Evolutionary conservation across 2,113 vertebrate species (phyloP).

Genomic region (Oophaga pumilio): DNA sequence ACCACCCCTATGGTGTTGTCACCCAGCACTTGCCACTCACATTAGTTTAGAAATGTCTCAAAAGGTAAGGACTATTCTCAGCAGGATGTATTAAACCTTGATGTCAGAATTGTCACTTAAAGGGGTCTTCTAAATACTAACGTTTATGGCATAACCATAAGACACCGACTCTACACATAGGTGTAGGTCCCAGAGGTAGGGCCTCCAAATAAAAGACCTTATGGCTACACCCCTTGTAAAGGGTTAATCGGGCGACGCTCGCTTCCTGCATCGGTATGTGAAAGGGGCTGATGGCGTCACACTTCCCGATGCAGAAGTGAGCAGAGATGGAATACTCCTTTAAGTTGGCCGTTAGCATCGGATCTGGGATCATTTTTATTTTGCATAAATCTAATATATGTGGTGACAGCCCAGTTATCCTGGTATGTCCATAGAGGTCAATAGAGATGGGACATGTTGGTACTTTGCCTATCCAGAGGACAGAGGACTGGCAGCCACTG

Average conservation of each 20-base stretch:
- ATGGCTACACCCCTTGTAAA: too few relatives aligned
- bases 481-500: background rate
- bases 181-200: too few relatives aligned
- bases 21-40: background rate
- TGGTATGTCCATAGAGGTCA: background rate
- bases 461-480: background rate
- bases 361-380: too few relatives aligned
- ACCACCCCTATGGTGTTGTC: background rate
- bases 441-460: background rate
- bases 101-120: background rate
- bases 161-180: background rate
- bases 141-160: too few relatives aligned
- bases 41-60: background rate
- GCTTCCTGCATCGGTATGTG: too few relatives aligned
- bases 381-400: background rate
- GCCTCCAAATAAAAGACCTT: too few relatives aligned
- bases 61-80: background rate
- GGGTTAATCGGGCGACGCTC: too few relatives aligned
- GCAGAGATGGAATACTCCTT: background rate
- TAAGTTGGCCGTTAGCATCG: background rate
- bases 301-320: too few relatives aligned
- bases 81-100: too few relatives aligned
- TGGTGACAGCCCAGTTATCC: background rate
- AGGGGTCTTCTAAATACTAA: background rate
- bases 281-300: too few relatives aligned